Evolutionary conservation across 1,140 invertebrate genomes (phyloP).

Genomic region (Drosophila asahinai): DNA sequence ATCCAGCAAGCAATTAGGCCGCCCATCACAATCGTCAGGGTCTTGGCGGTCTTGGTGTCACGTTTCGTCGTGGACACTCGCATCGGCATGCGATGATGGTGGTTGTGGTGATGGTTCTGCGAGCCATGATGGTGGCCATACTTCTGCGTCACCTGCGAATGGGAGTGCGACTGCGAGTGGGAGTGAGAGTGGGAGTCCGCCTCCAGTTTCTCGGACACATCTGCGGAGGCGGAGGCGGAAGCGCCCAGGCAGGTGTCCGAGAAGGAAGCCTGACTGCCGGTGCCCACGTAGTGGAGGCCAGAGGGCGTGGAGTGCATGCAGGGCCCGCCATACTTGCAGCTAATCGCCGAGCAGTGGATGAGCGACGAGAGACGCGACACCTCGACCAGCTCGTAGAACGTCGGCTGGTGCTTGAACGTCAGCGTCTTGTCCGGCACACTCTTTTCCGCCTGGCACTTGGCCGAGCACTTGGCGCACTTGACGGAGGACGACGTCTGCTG

Average conservation of each 20-base stretch:
- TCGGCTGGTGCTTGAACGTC: constrained; percentile 72
- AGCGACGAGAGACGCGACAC: constrained; percentile 76
- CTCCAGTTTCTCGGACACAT: constrained; percentile 17
- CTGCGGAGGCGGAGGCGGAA: constrained; percentile 6
- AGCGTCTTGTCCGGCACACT: constrained; percentile 51
- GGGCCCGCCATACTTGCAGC: constrained; percentile 68
- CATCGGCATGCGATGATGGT: constrained; percentile 79
- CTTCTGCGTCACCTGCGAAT: constrained; percentile 19
- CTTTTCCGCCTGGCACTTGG: constrained; percentile 55
- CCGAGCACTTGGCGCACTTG: constrained; percentile 44
- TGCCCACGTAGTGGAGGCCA: constrained; percentile 65
- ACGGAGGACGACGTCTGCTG: constrained; percentile 35
- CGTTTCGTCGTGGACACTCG: constrained; percentile 89
- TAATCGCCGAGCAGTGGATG: constrained; percentile 71
- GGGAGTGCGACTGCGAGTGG: constrained; percentile 14
- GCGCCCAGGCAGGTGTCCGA: constrained; percentile 67
- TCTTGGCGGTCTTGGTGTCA: constrained; percentile 95
- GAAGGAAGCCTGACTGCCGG: constrained; percentile 56
- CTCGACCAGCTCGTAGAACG: constrained; percentile 80
- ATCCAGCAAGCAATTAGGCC: constrained; percentile 96
- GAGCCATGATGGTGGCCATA: constrained; percentile 26
- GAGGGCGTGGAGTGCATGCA: constrained; percentile 59
- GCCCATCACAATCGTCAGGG: constrained; percentile 95
- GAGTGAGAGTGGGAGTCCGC: constrained; percentile 45
- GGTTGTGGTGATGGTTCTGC: constrained; percentile 49